A percentile compares a stretch with the other conserved stretches of the same genome.
phyloP scores from a whole-genome alignment of 2,113 vertebrate species.

The Candoia aspera region DNA sequence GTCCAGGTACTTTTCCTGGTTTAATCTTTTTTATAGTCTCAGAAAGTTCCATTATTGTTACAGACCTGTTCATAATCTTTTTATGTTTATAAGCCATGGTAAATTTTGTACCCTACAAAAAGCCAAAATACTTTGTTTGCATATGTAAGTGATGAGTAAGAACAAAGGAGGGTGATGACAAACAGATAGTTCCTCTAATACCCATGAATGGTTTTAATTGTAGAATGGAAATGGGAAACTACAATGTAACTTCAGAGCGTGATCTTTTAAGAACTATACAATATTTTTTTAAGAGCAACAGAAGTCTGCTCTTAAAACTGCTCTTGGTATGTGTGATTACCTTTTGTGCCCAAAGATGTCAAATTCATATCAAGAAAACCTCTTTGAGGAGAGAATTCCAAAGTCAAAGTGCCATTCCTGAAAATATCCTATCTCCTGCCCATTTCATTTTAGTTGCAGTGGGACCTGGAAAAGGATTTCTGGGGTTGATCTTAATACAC shows the following conservation, averaged over 20 bases:
- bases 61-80: too few relatives aligned
- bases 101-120: background rate
- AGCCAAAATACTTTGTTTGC: slow-evolving; percentile 2
- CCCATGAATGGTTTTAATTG: background rate
- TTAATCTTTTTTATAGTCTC: too few relatives aligned
- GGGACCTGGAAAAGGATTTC: background rate
- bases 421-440: background rate
- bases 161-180: background rate
- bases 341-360: background rate
- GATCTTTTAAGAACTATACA: background rate
- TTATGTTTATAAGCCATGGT: too few relatives aligned
- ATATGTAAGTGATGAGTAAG: background rate
- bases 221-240: background rate
- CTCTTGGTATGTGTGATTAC: background rate
- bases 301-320: background rate
- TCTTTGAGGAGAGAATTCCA: background rate
- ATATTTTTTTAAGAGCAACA: background rate
- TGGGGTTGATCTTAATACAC: background rate
- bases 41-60: too few relatives aligned
- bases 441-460: background rate
- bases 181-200: background rate
- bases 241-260: background rate
- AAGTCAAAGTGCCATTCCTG: background rate
- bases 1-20: too few relatives aligned
- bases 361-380: background rate